Evolutionary conservation across 2,888 invertebrate genomes (phyloP).

Genomic region (Pherbina coryleti): DNA sequence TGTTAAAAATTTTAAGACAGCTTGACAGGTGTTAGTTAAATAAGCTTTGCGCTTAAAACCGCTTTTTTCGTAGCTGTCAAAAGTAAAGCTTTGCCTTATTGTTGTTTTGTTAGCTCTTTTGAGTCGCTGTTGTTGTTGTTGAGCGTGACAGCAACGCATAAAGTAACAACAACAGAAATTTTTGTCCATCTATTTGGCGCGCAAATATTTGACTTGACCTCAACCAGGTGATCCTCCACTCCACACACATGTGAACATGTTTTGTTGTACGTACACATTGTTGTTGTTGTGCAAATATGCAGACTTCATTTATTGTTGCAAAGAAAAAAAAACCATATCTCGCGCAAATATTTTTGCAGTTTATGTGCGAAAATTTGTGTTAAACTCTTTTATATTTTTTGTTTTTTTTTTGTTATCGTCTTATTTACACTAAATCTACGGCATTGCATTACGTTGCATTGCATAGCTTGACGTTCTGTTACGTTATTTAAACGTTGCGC

Average conservation of each 20-base stretch:
- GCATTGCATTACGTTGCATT: not conserved
- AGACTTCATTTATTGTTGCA: slow-evolving; percentile 30
- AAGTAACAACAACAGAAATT: not conserved
- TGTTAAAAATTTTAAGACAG: not conserved
- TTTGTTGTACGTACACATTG: slow-evolving; percentile 43
- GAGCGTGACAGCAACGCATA: too few relatives aligned
- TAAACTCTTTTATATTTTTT: not conserved
- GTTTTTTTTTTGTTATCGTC: not conserved
- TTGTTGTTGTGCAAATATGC: slow-evolving; percentile 42
- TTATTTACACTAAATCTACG: not conserved
- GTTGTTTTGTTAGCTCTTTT: not conserved
- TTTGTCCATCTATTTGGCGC: slow-evolving; percentile 33
- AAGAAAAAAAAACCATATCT: slow-evolving; percentile 6
- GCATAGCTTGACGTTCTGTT: not conserved
- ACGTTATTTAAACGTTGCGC: not conserved
- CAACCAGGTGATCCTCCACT: slow-evolving; percentile 45
- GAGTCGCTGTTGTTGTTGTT: slow-evolving; percentile 12
- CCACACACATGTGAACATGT: slow-evolving; percentile 38
- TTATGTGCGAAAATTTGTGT: slow-evolving; percentile 30
- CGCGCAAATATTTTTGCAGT: slow-evolving; percentile 36
- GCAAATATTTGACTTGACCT: slow-evolving; percentile 39
- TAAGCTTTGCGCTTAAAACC: slow-evolving; percentile 4
- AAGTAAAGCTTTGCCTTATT: not conserved
- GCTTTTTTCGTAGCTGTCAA: not conserved
- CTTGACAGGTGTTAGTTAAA: slow-evolving; percentile 15